phyloP scores from a whole-genome alignment of 2,888 invertebrate genomes.

The Aporophyla nigra region DNA sequence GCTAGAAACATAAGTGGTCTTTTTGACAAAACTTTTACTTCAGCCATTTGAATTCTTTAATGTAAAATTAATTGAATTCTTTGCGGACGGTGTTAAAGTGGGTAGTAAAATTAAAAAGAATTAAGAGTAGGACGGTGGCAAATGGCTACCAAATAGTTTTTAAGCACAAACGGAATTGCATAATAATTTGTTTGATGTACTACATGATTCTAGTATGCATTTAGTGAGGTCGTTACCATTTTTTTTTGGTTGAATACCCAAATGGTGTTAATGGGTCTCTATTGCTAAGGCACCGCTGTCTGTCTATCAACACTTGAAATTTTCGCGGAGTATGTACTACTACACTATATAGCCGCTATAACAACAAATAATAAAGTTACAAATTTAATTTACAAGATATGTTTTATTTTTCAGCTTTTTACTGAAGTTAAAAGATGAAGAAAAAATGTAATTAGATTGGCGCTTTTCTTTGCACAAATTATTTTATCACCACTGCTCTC shows the following conservation, averaged over 20 bases:
- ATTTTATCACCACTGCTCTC: no score
- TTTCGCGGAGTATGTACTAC: no score
- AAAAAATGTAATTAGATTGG: no score
- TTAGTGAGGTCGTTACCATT: neutral
- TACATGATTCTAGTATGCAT: neutral
- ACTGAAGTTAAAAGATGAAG: no score
- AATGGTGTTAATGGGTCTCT: no score
- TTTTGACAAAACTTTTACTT: constrained; percentile 41
- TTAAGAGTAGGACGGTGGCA: constrained; percentile 19
- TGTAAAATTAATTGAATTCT: constrained; percentile 57
- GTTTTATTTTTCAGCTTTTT: no score
- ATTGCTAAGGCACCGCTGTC: no score
- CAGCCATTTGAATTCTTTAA: constrained; percentile 44
- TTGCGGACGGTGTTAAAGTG: constrained; percentile 30
- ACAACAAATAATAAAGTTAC: no score
- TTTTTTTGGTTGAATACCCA: neutral
- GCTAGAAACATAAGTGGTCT: constrained; percentile 42
- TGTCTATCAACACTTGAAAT: no score
- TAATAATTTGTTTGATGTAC: constrained; percentile 10
- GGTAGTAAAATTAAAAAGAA: constrained; percentile 42
- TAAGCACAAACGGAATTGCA: constrained; percentile 34
- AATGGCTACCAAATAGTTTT: constrained; percentile 31
- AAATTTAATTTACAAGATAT: no score
- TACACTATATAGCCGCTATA: no score
- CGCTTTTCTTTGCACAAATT: no score